Conservation (phyloP, 2,113 vertebrate genomes). For the Chaetops frenatus region DNA sequence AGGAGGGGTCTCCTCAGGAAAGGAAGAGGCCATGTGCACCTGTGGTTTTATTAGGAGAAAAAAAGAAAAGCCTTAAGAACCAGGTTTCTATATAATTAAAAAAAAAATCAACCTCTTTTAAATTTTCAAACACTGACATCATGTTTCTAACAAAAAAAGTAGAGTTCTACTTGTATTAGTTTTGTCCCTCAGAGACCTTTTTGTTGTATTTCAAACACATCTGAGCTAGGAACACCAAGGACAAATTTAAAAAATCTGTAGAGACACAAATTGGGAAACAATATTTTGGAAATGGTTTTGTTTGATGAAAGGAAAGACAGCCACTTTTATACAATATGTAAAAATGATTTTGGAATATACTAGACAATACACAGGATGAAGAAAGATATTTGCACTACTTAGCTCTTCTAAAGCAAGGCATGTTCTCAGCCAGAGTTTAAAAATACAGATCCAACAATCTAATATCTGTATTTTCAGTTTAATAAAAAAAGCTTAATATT, state of each 20-base stretch:
- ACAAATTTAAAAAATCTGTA: not conserved
- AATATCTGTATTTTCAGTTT: not conserved
- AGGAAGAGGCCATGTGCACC: not conserved
- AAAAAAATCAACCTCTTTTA: not conserved
- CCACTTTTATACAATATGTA: not conserved
- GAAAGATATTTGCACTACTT: not conserved
- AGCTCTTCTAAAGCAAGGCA: not conserved
- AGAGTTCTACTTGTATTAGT: not conserved
- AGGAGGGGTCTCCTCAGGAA: not conserved
- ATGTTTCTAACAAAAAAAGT: not conserved
- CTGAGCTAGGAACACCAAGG: not conserved
- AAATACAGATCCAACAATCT: not conserved
- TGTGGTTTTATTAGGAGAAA: not conserved
- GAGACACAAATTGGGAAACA: not conserved
- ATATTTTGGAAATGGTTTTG: not conserved
- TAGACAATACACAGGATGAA: not conserved
- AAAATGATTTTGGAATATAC: not conserved
- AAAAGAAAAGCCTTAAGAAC: not conserved
- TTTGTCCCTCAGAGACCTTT: not conserved
- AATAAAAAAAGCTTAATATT: not conserved
- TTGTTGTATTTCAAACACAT: not conserved
- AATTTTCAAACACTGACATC: not conserved
- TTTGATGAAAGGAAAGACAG: not conserved
- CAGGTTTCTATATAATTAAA: not conserved
- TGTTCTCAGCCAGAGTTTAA: not conserved